Percentiles rank a stretch among this genome's conserved stretches.
These are phyloP conservation scores for Apis dorsata DNA, from an alignment of 1,140 invertebrate genomes.

Conservation along the genomic window DNA sequence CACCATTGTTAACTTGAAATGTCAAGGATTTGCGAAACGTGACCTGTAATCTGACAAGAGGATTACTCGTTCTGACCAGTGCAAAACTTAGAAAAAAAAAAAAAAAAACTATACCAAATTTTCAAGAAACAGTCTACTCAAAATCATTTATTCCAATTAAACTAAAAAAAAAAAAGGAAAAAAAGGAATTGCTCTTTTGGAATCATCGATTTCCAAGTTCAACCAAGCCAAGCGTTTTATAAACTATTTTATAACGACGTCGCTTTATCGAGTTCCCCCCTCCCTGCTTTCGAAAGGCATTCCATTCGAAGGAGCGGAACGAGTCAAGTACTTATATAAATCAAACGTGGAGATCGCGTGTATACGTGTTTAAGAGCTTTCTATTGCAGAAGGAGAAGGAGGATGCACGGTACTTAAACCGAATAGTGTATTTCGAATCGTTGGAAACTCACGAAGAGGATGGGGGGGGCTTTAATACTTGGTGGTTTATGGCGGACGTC, in stretches of 20 bases:
- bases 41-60: neutral
- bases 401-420: neutral
- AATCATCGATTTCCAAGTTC: neutral
- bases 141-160: neutral
- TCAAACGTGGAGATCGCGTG: neutral
- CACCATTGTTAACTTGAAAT: neutral
- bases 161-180: neutral
- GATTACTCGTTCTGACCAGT: neutral
- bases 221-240: neutral
- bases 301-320: neutral
- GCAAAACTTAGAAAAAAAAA: neutral
- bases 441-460: neutral
- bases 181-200: no score
- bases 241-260: no score
- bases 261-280: neutral
- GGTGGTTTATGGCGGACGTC: conserved; percentile 9
- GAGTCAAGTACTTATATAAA: neutral
- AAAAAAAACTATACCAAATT: neutral
- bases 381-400: no score
- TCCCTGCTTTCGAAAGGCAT: neutral
- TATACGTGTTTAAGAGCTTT: neutral
- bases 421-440: neutral
- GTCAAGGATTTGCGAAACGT: neutral
- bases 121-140: neutral
- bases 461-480: neutral